Conservation (phyloP, 2,888 invertebrate species). For the Diplolepis rosae region DNA sequence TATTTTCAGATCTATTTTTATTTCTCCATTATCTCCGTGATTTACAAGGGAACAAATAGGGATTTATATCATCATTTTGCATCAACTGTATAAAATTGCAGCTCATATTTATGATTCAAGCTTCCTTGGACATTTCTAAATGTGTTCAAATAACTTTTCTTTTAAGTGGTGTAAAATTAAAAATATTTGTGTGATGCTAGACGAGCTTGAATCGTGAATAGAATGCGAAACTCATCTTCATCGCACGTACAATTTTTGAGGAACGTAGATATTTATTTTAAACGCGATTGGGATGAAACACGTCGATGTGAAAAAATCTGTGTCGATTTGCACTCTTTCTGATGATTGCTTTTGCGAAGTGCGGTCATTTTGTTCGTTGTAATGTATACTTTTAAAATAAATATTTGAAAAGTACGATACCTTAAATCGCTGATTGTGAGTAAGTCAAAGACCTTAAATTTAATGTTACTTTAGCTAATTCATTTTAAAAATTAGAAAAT, state of each 20-base stretch:
- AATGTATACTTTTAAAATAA: constrained; percentile 66
- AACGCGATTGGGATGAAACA: constrained; percentile 9
- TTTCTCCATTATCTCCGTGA: constrained; percentile 11
- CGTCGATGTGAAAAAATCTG: neutral
- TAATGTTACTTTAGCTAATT: constrained; percentile 12
- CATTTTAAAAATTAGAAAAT: constrained; percentile 20
- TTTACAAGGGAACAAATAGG: constrained; percentile 22
- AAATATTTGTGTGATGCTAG: neutral
- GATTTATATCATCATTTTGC: constrained; percentile 14
- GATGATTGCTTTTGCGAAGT: constrained; percentile 40
- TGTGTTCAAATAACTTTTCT: neutral
- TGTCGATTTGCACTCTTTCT: constrained; percentile 16
- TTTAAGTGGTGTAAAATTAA: constrained; percentile 12
- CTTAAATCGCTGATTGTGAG: neutral
- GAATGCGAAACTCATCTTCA: neutral
- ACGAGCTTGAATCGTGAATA: constrained; percentile 11
- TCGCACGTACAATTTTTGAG: neutral
- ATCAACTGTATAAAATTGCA: neutral
- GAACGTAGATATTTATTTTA: constrained; percentile 24
- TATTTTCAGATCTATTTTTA: constrained; percentile 12
- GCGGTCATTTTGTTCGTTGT: constrained; percentile 38
- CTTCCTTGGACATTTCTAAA: neutral
- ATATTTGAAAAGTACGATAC: constrained; percentile 62
- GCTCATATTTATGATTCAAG: neutral
- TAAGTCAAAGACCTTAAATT: neutral